Evolutionary conservation across 2,888 invertebrate species (phyloP).

Genomic region (Andrena flavipes): DNA sequence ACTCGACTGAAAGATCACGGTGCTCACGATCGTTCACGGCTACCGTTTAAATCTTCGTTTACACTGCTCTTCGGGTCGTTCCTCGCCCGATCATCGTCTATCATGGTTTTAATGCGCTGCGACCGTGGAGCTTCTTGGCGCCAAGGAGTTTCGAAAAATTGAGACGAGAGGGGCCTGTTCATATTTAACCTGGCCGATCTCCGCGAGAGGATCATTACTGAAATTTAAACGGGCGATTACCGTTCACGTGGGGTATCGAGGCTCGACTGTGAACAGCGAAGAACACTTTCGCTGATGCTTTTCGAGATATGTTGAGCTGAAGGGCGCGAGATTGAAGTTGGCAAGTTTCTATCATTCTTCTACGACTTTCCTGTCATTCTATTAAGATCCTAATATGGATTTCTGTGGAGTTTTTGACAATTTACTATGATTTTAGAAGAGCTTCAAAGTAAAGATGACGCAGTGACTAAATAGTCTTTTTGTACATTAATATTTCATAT

Average conservation of each 20-base stretch:
- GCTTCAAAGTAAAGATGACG: neutral
- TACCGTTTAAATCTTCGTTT: conserved; percentile 64
- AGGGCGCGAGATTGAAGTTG: neutral
- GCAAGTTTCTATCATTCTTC: neutral
- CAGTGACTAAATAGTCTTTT: neutral
- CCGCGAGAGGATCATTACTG: conserved; percentile 2
- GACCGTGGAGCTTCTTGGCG: conserved; percentile 35
- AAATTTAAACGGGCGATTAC: conserved; percentile 5
- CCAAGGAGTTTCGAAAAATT: conserved; percentile 25
- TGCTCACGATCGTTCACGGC: conserved; percentile 48
- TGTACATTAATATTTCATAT: too few relatives aligned
- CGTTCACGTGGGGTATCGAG: neutral
- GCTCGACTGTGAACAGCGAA: neutral
- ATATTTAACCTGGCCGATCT: neutral
- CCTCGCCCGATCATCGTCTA: conserved; percentile 45
- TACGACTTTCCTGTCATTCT: neutral
- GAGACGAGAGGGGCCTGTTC: neutral
- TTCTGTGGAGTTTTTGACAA: neutral
- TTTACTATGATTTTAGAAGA: neutral
- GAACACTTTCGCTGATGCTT: neutral
- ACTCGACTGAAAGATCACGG: conserved; percentile 47
- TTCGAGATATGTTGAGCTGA: neutral
- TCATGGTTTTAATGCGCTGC: conserved; percentile 43
- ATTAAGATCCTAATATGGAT: too few relatives aligned
- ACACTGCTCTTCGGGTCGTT: conserved; percentile 41